phyloP scores from a whole-genome alignment of 2,888 invertebrate genomes.

The Calliopum simillimum region DNA sequence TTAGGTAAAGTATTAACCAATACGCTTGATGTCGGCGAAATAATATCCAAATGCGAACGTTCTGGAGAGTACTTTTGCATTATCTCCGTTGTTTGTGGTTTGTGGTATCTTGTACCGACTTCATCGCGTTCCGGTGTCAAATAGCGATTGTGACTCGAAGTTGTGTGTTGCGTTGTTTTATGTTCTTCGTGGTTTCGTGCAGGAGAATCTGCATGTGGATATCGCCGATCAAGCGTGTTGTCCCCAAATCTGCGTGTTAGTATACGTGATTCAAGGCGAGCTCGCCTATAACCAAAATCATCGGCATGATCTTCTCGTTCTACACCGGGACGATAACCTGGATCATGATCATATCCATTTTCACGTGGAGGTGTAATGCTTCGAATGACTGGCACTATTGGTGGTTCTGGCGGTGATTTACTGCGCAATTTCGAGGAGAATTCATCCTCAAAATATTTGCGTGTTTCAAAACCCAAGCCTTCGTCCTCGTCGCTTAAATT shows the following conservation, averaged over 20 bases:
- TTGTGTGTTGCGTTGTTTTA: conserved; percentile 1
- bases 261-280: conserved; percentile 81
- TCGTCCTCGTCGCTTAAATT: conserved; percentile 81
- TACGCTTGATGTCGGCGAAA: conserved; percentile 48
- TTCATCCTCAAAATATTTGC: conserved; percentile 68
- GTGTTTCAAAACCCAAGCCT: conserved; percentile 78
- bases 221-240: conserved; percentile 62
- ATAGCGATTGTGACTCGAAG: conserved; percentile 45
- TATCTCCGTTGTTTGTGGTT: conserved; percentile 56
- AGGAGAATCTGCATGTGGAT: conserved; percentile 52
- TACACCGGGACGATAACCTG: conserved; percentile 71
- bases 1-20: conserved; percentile 51
- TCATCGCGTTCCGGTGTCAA: conserved; percentile 52
- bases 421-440: conserved; percentile 47
- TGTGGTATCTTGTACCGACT: conserved; percentile 56
- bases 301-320: conserved; percentile 54
- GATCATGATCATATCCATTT: conserved; percentile 47
- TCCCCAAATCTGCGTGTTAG: conserved; percentile 71
- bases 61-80: conserved; percentile 60
- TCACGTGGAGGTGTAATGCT: conserved; percentile 69
- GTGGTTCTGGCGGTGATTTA: conserved; percentile 68
- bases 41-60: conserved; percentile 59
- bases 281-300: conserved; percentile 77
- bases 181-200: conserved; percentile 69
- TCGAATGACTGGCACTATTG: conserved; percentile 74